These are phyloP conservation scores for Suillia variegata DNA, from an alignment of 2,888 invertebrate species.

Conservation along the genomic window DNA sequence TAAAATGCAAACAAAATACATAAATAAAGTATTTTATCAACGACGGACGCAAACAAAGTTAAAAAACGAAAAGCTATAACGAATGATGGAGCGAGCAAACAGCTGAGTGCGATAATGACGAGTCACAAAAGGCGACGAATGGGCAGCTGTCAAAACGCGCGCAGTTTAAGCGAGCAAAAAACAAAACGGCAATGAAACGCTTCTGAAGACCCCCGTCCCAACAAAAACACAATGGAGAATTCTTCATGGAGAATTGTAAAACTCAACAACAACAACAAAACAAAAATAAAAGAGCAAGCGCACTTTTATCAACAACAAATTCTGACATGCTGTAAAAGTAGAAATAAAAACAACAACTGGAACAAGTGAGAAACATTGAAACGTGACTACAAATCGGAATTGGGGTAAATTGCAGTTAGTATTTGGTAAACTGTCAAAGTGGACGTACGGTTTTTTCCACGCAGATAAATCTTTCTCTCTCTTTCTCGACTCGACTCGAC, in stretches of 20 bases:
- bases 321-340: background rate
- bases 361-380: conserved; percentile 13
- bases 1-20: background rate
- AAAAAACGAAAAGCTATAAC: conserved; percentile 4
- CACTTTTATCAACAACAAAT: background rate
- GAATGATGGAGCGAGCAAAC: too few relatives aligned
- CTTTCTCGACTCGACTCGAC: too few relatives aligned
- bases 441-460: conserved; percentile 20
- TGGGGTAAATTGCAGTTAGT: conserved; percentile 30
- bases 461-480: too few relatives aligned
- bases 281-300: background rate
- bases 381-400: conserved; percentile 32
- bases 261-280: conserved; percentile 9
- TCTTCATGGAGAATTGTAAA: conserved; percentile 15
- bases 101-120: too few relatives aligned
- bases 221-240: conserved; percentile 3
- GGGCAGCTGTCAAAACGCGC: conserved; percentile 20
- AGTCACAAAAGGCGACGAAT: too few relatives aligned
- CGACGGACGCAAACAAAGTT: background rate
- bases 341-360: too few relatives aligned
- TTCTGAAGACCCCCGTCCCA: too few relatives aligned
- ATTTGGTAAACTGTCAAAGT: conserved; percentile 34
- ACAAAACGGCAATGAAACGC: background rate
- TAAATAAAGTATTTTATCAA: background rate
- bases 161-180: conserved; percentile 6